Conservation (phyloP, 2,113 vertebrate species). For the Coregonus clupeaformis region DNA sequence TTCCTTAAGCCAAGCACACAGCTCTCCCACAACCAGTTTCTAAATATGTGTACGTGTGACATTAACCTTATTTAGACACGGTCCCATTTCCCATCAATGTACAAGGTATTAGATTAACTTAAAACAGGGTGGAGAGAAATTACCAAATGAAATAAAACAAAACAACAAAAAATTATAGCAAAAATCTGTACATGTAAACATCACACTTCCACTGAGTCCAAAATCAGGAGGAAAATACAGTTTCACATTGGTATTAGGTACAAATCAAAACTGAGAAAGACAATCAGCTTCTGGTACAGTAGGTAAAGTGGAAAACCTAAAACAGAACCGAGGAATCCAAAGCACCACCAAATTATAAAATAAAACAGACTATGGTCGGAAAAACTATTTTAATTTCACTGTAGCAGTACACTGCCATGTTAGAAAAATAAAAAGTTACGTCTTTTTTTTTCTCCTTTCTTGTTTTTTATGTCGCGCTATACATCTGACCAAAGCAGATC, state of each 20-base stretch:
- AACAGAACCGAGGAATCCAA: slow-evolving; percentile 82
- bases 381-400: slow-evolving; percentile 78
- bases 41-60: slow-evolving; percentile 34
- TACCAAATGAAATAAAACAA: slow-evolving; percentile 18
- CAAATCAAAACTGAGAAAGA: slow-evolving; percentile 63
- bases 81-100: slow-evolving; percentile 68
- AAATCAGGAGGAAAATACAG: slow-evolving; percentile 92
- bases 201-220: slow-evolving; percentile 99
- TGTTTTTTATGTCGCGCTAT: slow-evolving; percentile 62
- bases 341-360: slow-evolving; percentile 96
- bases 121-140: slow-evolving; percentile 38
- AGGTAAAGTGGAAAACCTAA: slow-evolving; percentile 73
- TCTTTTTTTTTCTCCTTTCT: slow-evolving; percentile 67
- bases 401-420: slow-evolving; percentile 80
- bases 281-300: slow-evolving; percentile 71
- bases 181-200: slow-evolving; percentile 99
- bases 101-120: slow-evolving; percentile 50
- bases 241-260: slow-evolving; percentile 97
- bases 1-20: slow-evolving; percentile 28
- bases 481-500: slow-evolving; percentile 51
- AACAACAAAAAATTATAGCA: slow-evolving; percentile 70
- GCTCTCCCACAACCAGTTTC: slow-evolving; percentile 15
- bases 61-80: slow-evolving; percentile 34
- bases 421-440: slow-evolving; percentile 71
- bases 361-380: slow-evolving; percentile 75